These are phyloP conservation scores for Acestrorhynchus altus DNA, from an alignment of 2,797 vertebrate genomes.

Conservation along the genomic window DNA sequence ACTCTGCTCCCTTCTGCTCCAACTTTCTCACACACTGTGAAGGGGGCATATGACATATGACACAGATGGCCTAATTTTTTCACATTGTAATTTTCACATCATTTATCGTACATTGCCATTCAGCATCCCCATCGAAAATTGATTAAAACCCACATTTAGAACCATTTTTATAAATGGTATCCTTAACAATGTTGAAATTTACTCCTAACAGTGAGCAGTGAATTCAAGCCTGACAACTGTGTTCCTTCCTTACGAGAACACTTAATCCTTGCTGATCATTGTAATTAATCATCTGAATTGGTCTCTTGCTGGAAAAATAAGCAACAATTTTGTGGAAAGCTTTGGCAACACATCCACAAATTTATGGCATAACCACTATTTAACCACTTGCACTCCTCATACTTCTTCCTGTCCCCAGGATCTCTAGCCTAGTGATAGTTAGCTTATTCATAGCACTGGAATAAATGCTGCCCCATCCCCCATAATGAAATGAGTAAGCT, in stretches of 20 bases:
- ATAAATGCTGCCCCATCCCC: not conserved
- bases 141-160: too few species aligned
- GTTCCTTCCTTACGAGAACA: not conserved
- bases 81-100: too few species aligned
- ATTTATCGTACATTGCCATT: too few species aligned
- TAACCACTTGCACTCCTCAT: not conserved
- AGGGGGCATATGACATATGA: too few species aligned
- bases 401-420: conserved; percentile 3
- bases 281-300: not conserved
- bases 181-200: not conserved
- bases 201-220: not conserved
- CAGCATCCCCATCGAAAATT: too few species aligned
- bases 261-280: not conserved
- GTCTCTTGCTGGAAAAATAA: not conserved
- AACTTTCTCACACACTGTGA: too few species aligned
- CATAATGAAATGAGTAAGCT: not conserved
- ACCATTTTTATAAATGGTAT: too few species aligned
- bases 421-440: not conserved
- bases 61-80: too few species aligned
- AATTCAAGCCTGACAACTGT: not conserved
- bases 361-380: not conserved
- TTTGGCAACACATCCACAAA: not conserved
- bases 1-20: too few species aligned
- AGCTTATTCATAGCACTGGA: conserved; percentile 26
- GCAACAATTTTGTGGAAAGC: not conserved